Evolutionary conservation across 2,888 invertebrate genomes (phyloP).

Genomic region (Lepetodrilus schrolli): DNA sequence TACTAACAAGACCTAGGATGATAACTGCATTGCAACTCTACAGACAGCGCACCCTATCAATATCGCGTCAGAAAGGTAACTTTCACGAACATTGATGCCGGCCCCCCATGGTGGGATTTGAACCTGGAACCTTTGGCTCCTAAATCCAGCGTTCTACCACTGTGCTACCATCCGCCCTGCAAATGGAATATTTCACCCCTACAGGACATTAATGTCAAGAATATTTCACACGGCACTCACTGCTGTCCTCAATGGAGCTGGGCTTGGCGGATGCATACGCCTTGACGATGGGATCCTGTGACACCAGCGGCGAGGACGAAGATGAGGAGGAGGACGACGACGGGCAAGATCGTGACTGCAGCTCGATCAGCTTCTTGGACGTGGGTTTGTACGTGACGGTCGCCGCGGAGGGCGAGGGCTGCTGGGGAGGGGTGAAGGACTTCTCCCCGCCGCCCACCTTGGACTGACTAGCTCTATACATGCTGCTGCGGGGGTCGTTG

Average conservation of each 20-base stretch:
- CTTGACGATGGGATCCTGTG: constrained; percentile 60
- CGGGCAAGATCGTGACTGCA: neutral
- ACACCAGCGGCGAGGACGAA: constrained; percentile 11
- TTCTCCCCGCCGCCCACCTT: neutral
- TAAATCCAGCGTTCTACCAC: too few relatives aligned
- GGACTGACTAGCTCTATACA: neutral
- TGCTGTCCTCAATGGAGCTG: neutral
- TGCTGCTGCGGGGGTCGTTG: neutral
- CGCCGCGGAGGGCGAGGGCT: neutral
- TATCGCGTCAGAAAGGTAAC: too few relatives aligned
- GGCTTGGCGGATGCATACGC: constrained; percentile 49
- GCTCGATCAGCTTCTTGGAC: constrained; percentile 11
- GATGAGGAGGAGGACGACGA: constrained; percentile 35
- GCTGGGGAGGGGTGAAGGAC: neutral
- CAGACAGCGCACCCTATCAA: too few relatives aligned
- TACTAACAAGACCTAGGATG: too few relatives aligned
- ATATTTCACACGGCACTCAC: too few relatives aligned
- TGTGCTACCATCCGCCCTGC: too few relatives aligned
- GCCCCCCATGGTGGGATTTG: too few relatives aligned
- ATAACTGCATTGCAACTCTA: too few relatives aligned
- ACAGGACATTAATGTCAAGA: too few relatives aligned
- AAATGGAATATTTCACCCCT: too few relatives aligned
- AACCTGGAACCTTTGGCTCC: too few relatives aligned
- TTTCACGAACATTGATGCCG: too few relatives aligned
- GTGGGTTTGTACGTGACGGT: constrained; percentile 22